Evolutionary conservation across 2,113 vertebrate genomes (phyloP).

Genomic region (Carassius auratus): DNA sequence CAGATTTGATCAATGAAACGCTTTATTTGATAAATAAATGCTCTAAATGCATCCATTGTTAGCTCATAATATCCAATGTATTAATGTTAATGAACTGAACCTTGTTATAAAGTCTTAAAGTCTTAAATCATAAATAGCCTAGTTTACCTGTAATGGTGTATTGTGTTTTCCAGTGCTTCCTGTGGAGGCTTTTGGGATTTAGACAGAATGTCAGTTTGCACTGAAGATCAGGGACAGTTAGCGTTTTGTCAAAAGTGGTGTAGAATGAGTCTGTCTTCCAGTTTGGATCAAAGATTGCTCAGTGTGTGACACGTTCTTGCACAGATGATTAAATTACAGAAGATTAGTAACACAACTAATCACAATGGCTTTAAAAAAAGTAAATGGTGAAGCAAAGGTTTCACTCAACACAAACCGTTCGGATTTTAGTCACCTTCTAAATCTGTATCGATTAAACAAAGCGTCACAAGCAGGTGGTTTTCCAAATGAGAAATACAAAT

Average conservation of each 20-base stretch:
- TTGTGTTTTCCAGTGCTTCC: neutral
- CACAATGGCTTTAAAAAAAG: neutral
- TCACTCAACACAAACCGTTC: neutral
- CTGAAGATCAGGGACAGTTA: constrained; percentile 28
- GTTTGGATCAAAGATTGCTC: constrained; percentile 5
- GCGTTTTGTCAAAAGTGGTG: constrained; percentile 34
- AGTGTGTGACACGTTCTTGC: neutral
- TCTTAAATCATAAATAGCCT: neutral
- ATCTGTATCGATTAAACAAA: neutral
- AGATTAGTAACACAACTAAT: neutral
- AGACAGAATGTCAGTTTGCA: neutral
- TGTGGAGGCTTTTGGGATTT: neutral
- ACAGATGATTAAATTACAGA: neutral
- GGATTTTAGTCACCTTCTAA: neutral
- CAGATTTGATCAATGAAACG: too few species aligned
- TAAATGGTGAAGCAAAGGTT: neutral
- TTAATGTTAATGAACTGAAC: neutral
- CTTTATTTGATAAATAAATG: neutral
- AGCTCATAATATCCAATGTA: neutral
- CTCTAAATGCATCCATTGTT: neutral
- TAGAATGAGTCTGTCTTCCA: constrained; percentile 14
- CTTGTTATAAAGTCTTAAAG: neutral
- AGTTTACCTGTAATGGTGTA: neutral
- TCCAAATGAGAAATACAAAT: neutral
- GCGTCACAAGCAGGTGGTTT: neutral